These are phyloP conservation scores for Diorhabda elongata DNA, from an alignment of 1,140 invertebrate genomes.

Conservation along the genomic window DNA sequence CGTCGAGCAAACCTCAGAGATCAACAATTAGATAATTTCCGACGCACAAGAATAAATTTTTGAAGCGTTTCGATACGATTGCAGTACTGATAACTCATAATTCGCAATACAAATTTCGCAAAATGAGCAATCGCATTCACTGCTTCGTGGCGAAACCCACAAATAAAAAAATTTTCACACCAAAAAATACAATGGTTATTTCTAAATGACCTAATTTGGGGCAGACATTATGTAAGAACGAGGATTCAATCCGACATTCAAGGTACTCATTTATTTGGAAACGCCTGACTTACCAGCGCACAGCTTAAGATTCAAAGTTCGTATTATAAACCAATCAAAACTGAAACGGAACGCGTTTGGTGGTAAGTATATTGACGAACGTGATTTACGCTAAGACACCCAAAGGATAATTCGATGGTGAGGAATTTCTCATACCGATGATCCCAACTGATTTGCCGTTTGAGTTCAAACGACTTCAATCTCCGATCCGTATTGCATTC, in stretches of 20 bases:
- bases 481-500: slow-evolving; percentile 51
- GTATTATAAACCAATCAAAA: slow-evolving; percentile 42
- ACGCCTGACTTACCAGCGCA: too few species aligned
- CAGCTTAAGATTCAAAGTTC: too few species aligned
- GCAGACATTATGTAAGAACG: slow-evolving; percentile 46
- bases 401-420: slow-evolving; percentile 34
- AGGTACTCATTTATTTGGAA: too few species aligned
- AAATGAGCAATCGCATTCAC: too few species aligned
- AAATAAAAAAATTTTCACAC: slow-evolving; percentile 31
- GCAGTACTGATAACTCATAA: too few species aligned
- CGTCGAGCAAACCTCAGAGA: too few species aligned
- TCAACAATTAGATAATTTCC: too few species aligned
- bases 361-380: slow-evolving; percentile 32
- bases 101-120: too few species aligned
- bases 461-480: slow-evolving; percentile 49
- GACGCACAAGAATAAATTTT: too few species aligned
- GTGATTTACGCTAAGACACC: slow-evolving; percentile 44
- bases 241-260: slow-evolving; percentile 40
- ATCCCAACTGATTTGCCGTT: slow-evolving; percentile 46
- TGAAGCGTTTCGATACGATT: too few species aligned
- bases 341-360: slow-evolving; percentile 28
- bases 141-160: too few species aligned
- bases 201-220: slow-evolving; percentile 39
- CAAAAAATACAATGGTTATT: slow-evolving; percentile 35
- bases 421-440: slow-evolving; percentile 49